Conservation (phyloP, 2,888 invertebrate genomes). For the Myathropa florea region DNA sequence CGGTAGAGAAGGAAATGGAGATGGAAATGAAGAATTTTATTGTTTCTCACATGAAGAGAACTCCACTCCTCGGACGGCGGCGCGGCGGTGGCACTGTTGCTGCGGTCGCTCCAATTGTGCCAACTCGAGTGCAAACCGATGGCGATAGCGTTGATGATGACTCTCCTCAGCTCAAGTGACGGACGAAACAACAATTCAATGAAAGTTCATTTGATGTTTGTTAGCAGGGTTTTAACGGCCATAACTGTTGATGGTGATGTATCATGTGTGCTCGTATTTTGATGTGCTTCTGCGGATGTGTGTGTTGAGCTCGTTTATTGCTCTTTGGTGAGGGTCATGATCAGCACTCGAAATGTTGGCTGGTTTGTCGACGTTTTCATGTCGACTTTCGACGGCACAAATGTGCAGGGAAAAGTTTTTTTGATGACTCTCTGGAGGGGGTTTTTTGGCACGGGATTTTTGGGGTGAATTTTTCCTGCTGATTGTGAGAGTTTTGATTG, state of each 20-base stretch:
- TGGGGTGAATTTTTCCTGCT: background rate
- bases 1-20: slow-evolving; percentile 23
- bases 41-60: slow-evolving; percentile 35
- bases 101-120: slow-evolving; percentile 51
- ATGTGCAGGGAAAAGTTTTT: background rate
- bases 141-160: slow-evolving; percentile 58
- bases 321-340: slow-evolving; percentile 63
- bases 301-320: slow-evolving; percentile 51
- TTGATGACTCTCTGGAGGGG: background rate
- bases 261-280: slow-evolving; percentile 3
- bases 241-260: slow-evolving; percentile 62
- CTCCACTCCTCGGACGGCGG: background rate
- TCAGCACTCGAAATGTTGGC: slow-evolving; percentile 37
- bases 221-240: slow-evolving; percentile 62
- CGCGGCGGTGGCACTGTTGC: slow-evolving; percentile 9
- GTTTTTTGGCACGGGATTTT: background rate
- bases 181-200: slow-evolving; percentile 52
- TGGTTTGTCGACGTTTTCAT: slow-evolving; percentile 11
- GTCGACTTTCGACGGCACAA: background rate
- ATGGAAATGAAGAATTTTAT: slow-evolving; percentile 43
- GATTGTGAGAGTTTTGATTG: background rate
- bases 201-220: slow-evolving; percentile 62
- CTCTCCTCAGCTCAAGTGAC: slow-evolving; percentile 39
- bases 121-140: slow-evolving; percentile 37
- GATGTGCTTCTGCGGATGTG: background rate